Evolutionary conservation across 2,888 invertebrate species (phyloP).

Genomic region (Lochmaea capreae): DNA sequence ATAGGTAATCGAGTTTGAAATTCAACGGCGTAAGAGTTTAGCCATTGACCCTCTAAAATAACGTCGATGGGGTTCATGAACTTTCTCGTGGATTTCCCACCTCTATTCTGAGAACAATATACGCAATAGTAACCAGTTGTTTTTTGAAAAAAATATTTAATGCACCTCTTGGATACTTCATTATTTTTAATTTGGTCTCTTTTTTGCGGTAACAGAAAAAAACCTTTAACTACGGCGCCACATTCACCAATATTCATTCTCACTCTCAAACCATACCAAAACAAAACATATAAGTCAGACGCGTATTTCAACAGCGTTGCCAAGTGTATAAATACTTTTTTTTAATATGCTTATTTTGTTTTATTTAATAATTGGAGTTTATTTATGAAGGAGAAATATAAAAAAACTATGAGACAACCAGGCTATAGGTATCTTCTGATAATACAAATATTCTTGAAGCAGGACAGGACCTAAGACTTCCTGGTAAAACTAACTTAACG

Average conservation of each 20-base stretch:
- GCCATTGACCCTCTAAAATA: neutral
- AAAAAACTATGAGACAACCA: no score
- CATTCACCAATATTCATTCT: neutral
- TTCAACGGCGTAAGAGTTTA: neutral
- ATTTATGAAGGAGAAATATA: no score
- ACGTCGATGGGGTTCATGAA: neutral
- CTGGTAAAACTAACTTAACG: no score
- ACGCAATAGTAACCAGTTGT: neutral
- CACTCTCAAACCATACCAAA: constrained; percentile 18
- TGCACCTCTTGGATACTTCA: neutral
- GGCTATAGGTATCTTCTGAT: no score
- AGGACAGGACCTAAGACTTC: no score
- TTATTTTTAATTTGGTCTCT: neutral
- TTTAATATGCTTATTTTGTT: no score
- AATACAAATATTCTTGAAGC: neutral
- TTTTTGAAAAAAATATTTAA: neutral
- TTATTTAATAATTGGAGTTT: no score
- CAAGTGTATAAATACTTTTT: neutral
- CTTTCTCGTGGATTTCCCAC: neutral
- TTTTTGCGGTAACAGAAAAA: neutral
- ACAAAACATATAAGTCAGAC: constrained; percentile 10
- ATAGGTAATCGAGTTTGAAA: neutral
- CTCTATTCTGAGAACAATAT: neutral
- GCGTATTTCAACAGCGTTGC: neutral
- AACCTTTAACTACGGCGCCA: neutral